Evolutionary conservation across 2,113 vertebrate species (phyloP).

Genomic region (Heptranchias perlo): DNA sequence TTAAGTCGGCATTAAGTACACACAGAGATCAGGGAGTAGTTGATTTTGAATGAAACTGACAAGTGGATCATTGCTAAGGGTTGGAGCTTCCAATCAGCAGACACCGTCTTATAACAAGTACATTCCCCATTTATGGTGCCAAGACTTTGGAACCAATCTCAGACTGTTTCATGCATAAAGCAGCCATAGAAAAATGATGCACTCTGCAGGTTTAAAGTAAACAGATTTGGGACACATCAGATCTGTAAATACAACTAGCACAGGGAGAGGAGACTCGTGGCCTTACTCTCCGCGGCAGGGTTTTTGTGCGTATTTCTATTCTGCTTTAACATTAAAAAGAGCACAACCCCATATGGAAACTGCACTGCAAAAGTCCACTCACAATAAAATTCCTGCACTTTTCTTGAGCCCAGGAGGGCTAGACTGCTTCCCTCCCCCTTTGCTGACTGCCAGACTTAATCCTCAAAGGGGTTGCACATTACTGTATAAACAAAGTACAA

Average conservation of each 20-base stretch:
- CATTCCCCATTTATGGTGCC: neutral
- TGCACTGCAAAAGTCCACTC: neutral
- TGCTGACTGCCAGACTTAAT: constrained; percentile 23
- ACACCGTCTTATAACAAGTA: neutral
- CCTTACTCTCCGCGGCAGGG: too few species aligned
- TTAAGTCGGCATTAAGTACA: neutral
- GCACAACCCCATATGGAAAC: neutral
- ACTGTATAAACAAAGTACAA: constrained; percentile 28
- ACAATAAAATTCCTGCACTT: constrained; percentile 22
- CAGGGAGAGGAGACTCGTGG: neutral
- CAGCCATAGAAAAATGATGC: neutral
- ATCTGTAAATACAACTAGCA: too few species aligned
- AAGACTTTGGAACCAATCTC: neutral
- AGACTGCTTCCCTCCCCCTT: neutral
- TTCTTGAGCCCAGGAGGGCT: constrained; percentile 13
- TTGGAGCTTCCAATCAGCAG: neutral
- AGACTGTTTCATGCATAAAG: neutral
- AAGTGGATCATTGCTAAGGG: neutral
- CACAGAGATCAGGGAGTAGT: neutral
- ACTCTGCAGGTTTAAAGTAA: neutral
- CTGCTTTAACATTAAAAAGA: neutral
- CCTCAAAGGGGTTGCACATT: constrained; percentile 29
- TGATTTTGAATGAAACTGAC: neutral
- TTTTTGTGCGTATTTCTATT: neutral
- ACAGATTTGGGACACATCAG: neutral